Base-by-base conservation (phyloP, 2,888 invertebrate genomes). In the Leptinotarsa tumamoca region DNA sequence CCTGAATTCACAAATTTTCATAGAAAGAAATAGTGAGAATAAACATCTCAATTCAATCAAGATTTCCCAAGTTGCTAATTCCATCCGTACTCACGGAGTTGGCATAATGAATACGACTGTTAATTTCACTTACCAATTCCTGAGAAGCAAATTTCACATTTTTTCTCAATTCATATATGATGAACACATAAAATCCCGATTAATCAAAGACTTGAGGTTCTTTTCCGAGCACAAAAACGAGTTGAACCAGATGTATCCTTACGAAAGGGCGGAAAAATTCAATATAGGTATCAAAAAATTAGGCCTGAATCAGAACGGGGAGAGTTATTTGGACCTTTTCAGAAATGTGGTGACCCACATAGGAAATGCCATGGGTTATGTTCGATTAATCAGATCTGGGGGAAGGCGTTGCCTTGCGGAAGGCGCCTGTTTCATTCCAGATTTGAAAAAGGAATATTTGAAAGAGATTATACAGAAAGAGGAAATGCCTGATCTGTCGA, bases 151-250 rank as follows among this genome's bases (percentile, higher is more conserved):
- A 88, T 95, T 99, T 84, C 95, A 95, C 83, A 94, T 95, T 1
- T 97, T 99, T 87, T 98, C 98, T 0, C 98, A 98, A 88, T 99
- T 99, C 87, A 93, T 99, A 88, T 98, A 95, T 86, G 98, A 99
- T 87, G 99, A 99, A 88, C 98, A 98, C 85, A 98, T 99, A 69
- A 98, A 98, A 88, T 98, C 98, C 0, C 92, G 97, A 74, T 90
- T 99, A 3, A 92, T 96, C 80, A 97, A 97, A 88, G 98, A 98
- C 87, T 90, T 95, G 78, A 92, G 95, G 81, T 93, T 92, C 85
- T 95, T 97, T 85, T 92, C 93, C 78, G 97, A 98, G 84, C 93
- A 92, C 82, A 92, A 93, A 83, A 89, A 88, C 77, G 89, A 91
- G 67, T 90, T 91, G 79, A 92, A 92, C 81, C 93, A 93, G 81